These are phyloP conservation scores for Bujurquina vittata DNA, from an alignment of 2,113 vertebrate genomes.

Conservation along the genomic window DNA sequence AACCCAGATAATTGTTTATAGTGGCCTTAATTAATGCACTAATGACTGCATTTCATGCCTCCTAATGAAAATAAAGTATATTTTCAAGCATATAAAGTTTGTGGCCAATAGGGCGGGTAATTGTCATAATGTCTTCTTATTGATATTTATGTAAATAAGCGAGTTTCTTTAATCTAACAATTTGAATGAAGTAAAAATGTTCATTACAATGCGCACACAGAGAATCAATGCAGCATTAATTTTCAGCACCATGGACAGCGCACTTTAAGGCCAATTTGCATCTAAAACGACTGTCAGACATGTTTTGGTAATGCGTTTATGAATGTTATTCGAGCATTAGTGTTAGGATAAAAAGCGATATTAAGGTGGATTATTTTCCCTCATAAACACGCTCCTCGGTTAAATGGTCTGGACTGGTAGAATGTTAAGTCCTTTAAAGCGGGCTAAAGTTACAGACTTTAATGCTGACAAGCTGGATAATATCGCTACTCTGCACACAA, in stretches of 20 bases:
- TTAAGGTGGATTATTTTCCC: slow-evolving; percentile 49
- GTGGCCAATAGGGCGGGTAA: slow-evolving; percentile 79
- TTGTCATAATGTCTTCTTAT: slow-evolving; percentile 79
- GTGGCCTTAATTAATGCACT: slow-evolving; percentile 79
- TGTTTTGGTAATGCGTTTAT: slow-evolving; percentile 67
- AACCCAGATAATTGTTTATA: slow-evolving; percentile 80
- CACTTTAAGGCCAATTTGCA: slow-evolving; percentile 63
- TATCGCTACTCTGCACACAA: neutral
- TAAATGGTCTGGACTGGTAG: neutral
- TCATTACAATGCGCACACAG: slow-evolving; percentile 36
- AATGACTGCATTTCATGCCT: slow-evolving; percentile 82
- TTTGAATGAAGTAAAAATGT: slow-evolving; percentile 61
- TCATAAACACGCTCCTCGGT: neutral
- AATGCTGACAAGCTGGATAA: slow-evolving; percentile 21
- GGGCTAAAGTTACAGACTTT: slow-evolving; percentile 1
- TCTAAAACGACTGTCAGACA: slow-evolving; percentile 67
- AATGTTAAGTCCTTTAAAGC: slow-evolving; percentile 11
- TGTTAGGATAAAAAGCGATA: slow-evolving; percentile 39
- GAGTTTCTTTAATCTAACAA: slow-evolving; percentile 67
- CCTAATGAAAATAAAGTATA: slow-evolving; percentile 83
- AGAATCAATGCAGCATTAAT: slow-evolving; percentile 49
- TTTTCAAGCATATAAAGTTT: slow-evolving; percentile 80
- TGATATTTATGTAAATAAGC: slow-evolving; percentile 82
- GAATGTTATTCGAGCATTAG: slow-evolving; percentile 60
- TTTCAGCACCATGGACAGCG: slow-evolving; percentile 47